phyloP scores from a whole-genome alignment of 2,797 vertebrate species.

The Hirundo rustica region DNA sequence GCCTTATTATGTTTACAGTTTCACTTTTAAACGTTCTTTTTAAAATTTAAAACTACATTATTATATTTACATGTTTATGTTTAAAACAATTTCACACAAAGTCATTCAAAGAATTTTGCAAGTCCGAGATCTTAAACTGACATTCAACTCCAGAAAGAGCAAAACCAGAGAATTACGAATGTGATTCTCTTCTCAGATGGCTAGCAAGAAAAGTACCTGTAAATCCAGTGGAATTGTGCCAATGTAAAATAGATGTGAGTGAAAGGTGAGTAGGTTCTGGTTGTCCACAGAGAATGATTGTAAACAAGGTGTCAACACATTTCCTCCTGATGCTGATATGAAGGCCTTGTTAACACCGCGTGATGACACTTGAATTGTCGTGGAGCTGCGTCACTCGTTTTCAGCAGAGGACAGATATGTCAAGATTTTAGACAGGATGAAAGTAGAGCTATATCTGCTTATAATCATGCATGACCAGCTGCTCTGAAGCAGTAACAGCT shows the following conservation, averaged over 20 bases:
- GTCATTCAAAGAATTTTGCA: not conserved
- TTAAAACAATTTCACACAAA: not conserved
- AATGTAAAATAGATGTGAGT: not conserved
- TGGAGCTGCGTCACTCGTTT: not conserved
- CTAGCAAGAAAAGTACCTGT: not conserved
- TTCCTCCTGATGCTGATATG: not conserved
- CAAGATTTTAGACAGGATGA: slow-evolving; percentile 8
- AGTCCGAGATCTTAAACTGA: not conserved
- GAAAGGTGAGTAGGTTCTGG: not conserved
- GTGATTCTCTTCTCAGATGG: not conserved
- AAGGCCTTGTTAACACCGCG: slow-evolving; percentile 10
- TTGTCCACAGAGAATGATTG: not conserved
- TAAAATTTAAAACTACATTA: not conserved
- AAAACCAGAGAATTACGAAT: not conserved
- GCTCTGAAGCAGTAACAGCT: slow-evolving; percentile 8
- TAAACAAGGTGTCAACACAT: slow-evolving; percentile 46
- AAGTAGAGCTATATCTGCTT: slow-evolving; percentile 37
- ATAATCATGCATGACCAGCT: slow-evolving; percentile 36
- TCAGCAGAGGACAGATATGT: slow-evolving; percentile 33
- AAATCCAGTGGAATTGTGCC: not conserved
- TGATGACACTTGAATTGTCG: slow-evolving; percentile 36
- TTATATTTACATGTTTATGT: not conserved
- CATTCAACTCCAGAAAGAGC: not conserved
- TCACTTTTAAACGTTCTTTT: not conserved
- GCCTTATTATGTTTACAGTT: not conserved